Evolutionary conservation across 2,888 invertebrate species (phyloP).

Genomic region (Lobophora halterata): DNA sequence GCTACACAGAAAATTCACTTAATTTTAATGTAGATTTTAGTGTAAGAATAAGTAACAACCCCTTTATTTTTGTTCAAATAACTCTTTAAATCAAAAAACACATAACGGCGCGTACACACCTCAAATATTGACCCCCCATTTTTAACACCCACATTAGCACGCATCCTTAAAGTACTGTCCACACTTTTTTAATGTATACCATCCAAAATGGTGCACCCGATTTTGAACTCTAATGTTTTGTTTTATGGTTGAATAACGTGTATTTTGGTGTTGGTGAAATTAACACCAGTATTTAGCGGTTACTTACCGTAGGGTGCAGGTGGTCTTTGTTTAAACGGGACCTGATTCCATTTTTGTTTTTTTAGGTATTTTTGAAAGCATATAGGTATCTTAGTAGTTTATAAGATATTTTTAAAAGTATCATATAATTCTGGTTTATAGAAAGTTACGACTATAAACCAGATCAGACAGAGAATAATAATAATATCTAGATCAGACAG

Average conservation of each 20-base stretch:
- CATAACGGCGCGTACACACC: conserved; percentile 30
- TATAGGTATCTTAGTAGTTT: conserved; percentile 29
- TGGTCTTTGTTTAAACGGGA: conserved; percentile 72
- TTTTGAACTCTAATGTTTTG: background rate
- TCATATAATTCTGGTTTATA: too few species aligned
- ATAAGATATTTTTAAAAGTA: conserved; percentile 12
- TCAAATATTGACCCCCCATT: conserved; percentile 58
- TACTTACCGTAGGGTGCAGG: conserved; percentile 67
- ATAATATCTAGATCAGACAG: too few species aligned
- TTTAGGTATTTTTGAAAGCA: conserved; percentile 35
- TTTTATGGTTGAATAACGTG: conserved; percentile 6
- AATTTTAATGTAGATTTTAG: too few species aligned
- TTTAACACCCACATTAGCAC: conserved; percentile 58
- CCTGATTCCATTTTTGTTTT: conserved; percentile 37
- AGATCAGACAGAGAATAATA: too few species aligned
- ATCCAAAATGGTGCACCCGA: conserved; percentile 10
- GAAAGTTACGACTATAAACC: too few species aligned
- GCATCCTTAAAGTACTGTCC: conserved; percentile 32
- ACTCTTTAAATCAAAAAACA: conserved; percentile 27
- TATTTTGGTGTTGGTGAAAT: conserved; percentile 50
- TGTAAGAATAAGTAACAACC: background rate
- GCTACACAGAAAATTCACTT: too few species aligned
- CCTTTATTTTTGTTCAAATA: conserved; percentile 13
- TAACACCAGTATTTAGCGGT: conserved; percentile 72
- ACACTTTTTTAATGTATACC: conserved; percentile 23